phyloP scores from a whole-genome alignment of 2,888 invertebrate species.

The Geotrupes spiniger region DNA sequence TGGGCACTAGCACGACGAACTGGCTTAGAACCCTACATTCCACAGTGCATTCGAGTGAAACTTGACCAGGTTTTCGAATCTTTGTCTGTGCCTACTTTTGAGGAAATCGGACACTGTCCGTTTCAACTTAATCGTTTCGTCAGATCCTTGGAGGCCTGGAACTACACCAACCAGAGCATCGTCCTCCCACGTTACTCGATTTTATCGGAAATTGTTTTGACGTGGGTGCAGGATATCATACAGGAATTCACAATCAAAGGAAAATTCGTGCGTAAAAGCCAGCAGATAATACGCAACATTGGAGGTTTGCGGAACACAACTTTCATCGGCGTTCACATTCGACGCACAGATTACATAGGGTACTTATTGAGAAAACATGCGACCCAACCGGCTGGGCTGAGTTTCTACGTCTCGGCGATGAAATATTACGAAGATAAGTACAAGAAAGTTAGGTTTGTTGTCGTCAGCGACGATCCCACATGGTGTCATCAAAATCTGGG shows the following conservation, averaged over 20 bases:
- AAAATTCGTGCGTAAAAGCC: conserved; percentile 51
- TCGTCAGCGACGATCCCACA: conserved; percentile 52
- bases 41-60: conserved; percentile 53
- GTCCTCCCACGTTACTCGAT: conserved; percentile 55
- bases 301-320: conserved; percentile 33
- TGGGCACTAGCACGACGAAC: conserved; percentile 53
- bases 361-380: conserved; percentile 55
- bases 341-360: conserved; percentile 57
- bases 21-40: conserved; percentile 52
- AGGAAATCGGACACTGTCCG: conserved; percentile 56
- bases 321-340: conserved; percentile 57
- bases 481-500: conserved; percentile 51
- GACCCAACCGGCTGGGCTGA: conserved; percentile 45
- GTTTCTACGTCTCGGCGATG: conserved; percentile 51
- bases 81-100: conserved; percentile 55
- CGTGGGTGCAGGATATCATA: conserved; percentile 57
- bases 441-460: conserved; percentile 46
- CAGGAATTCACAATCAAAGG: conserved; percentile 56
- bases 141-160: conserved; percentile 55
- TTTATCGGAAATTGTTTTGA: conserved; percentile 55
- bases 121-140: conserved; percentile 52
- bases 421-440: conserved; percentile 48
- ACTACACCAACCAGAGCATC: conserved; percentile 57
- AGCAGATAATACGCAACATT: conserved; percentile 47
- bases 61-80: conserved; percentile 57